A percentile compares a stretch with the other conserved stretches of the same genome.
Conservation (phyloP, 2,888 invertebrate species). For the Ypsolopha scabrella region DNA sequence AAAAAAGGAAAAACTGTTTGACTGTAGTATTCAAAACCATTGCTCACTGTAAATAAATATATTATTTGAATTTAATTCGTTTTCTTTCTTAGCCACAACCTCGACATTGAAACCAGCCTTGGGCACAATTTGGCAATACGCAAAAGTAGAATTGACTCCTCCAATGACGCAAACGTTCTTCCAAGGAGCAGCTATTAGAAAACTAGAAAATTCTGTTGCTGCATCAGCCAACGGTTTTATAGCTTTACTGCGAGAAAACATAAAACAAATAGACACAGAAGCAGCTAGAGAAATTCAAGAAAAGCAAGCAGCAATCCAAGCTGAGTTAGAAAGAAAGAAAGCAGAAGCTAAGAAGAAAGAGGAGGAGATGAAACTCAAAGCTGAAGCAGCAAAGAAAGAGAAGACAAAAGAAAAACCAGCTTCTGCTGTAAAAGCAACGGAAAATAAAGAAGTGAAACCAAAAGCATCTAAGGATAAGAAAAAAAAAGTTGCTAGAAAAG, state of each 20-base stretch:
- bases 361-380: constrained; percentile 14
- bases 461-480: constrained; percentile 8
- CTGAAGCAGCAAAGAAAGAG: constrained; percentile 17
- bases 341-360: constrained; percentile 22
- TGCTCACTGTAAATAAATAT: background rate
- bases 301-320: constrained; percentile 27
- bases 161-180: constrained; percentile 34
- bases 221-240: constrained; percentile 23
- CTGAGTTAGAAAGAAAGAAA: constrained; percentile 25
- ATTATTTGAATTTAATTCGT: constrained; percentile 3
- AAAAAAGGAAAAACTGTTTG: background rate
- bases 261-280: constrained; percentile 32
- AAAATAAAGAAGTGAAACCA: constrained; percentile 14
- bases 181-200: constrained; percentile 29
- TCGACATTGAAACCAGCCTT: constrained; percentile 23
- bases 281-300: constrained; percentile 18
- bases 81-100: constrained; percentile 31
- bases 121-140: constrained; percentile 39
- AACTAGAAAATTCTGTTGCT: constrained; percentile 26
- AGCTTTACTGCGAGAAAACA: constrained; percentile 17
- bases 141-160: constrained; percentile 47
- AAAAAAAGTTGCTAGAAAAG: constrained; percentile 10
- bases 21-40: background rate
- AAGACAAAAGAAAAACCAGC: constrained; percentile 14
- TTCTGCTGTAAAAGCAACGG: constrained; percentile 7